A percentile compares a stretch with the other conserved stretches of the same genome.
These are phyloP conservation scores for Sinelater perroti DNA, from an alignment of 2,888 invertebrate genomes.

Conservation along the genomic window DNA sequence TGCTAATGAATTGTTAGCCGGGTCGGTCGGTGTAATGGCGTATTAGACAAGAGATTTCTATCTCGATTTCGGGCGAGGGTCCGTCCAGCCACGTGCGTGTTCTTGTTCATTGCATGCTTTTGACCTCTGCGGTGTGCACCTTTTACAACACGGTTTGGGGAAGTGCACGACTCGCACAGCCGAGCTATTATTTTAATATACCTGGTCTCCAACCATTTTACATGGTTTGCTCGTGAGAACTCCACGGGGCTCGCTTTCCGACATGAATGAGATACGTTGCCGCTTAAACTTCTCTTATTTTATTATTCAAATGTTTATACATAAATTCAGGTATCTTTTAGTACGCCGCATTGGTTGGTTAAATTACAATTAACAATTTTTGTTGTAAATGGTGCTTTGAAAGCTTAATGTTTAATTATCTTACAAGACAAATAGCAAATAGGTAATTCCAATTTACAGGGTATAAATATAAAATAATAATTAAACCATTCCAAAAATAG, in stretches of 20 bases:
- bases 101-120: conserved; percentile 30
- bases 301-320: too few species aligned
- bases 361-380: too few species aligned
- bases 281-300: too few species aligned
- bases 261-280: too few species aligned
- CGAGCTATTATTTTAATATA: conserved; percentile 12
- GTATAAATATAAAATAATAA: too few species aligned
- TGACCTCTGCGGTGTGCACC: conserved; percentile 28
- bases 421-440: too few species aligned
- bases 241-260: not conserved
- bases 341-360: too few species aligned
- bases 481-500: too few species aligned
- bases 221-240: not conserved
- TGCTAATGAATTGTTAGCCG: conserved; percentile 32
- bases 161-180: conserved; percentile 5
- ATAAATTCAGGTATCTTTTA: too few species aligned
- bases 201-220: not conserved
- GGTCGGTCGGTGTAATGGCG: conserved; percentile 34
- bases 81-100: conserved; percentile 27
- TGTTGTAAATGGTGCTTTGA: too few species aligned
- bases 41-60: conserved; percentile 32
- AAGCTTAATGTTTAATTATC: too few species aligned
- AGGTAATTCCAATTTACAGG: too few species aligned
- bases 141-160: conserved; percentile 19
- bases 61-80: conserved; percentile 27